Evolutionary conservation across 2,797 vertebrate genomes (phyloP).

Genomic region (Podarcis siculus): DNA sequence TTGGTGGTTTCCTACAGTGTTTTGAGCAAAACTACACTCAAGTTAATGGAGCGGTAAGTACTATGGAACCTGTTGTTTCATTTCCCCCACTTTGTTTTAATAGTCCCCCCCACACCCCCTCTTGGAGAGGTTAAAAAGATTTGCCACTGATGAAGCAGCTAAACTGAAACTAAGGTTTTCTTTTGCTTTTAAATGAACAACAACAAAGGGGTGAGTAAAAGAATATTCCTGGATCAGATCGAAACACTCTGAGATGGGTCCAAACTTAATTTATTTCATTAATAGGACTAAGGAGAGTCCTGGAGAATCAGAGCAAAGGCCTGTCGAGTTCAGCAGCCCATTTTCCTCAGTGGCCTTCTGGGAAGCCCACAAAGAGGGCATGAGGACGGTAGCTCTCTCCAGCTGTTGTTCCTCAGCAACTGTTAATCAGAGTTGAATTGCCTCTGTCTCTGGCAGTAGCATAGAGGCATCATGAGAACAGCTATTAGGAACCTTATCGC

Average conservation of each 20-base stretch:
- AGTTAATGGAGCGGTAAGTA: constrained; percentile 9
- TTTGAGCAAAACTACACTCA: constrained; percentile 25
- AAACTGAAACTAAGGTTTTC: not conserved
- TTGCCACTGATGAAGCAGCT: not conserved
- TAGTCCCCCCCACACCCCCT: not conserved
- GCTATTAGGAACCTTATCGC: too few species aligned
- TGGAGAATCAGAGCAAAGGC: too few species aligned
- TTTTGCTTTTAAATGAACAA: not conserved
- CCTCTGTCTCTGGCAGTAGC: too few species aligned
- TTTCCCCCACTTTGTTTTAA: constrained; percentile 14
- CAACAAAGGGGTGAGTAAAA: not conserved
- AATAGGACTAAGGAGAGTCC: not conserved
- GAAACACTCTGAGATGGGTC: not conserved
- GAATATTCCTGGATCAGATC: not conserved
- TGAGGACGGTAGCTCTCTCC: too few species aligned
- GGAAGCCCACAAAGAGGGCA: too few species aligned
- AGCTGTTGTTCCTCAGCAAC: too few species aligned
- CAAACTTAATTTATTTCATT: not conserved
- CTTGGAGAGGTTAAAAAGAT: not conserved
- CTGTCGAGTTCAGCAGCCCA: too few species aligned
- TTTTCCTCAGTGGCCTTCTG: too few species aligned
- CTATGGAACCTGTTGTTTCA: constrained; percentile 39
- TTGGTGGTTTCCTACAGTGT: constrained; percentile 12
- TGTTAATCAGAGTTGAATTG: too few species aligned
- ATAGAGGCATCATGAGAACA: too few species aligned